Base-by-base conservation (phyloP, 2,888 invertebrate genomes). In the Autographa pulchrina region DNA sequence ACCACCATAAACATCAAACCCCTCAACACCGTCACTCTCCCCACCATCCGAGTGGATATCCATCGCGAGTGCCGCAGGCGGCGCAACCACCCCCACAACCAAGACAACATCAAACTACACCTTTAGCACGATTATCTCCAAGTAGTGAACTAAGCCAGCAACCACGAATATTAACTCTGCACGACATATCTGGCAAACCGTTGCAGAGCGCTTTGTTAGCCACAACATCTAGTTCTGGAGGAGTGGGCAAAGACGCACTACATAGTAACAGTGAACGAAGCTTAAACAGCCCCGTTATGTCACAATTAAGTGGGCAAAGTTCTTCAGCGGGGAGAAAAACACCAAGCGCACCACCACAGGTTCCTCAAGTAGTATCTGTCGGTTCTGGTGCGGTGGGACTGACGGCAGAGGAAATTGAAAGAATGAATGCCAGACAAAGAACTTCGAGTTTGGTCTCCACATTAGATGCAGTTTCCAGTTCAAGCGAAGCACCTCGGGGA, bases 101-200 rank as follows among this genome's bases (percentile, higher is more conserved):
- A 2, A 96, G 98, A 80, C 97, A 98, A 76, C 97, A 98, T 89
- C 98, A 99, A 92, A 98, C 98, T 79, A 99, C 99, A 0, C 99
- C 99, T 5, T 93, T 99, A 61, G 99, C 99, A 3, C 96, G 99
- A 75, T 95, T 99, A 32, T 99, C 99, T 81, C 99, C 99, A 0
- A 99, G 99, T 88, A 98, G 98, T 85, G 99, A 99, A 92, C 94
- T 99, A 78, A 99, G 99, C 82, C 99, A 99, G 89, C 98, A 98
- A 86, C 99, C 99, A 0, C 96, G 99, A 80, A 99, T 99, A 86
- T 94, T 99, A n/a, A 99, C 99, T 0, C 95, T 99, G 48, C 98
- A 99, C 91, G 99, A 99, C 89, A 98, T 99, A 88, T 99, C 99
- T 77, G 99, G 99, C 0, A 99, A 99, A 89, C 99, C 99, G 0